Evolutionary conservation across 2,888 invertebrate genomes (phyloP).

Genomic region (Dasysyrphus tricinctus): DNA sequence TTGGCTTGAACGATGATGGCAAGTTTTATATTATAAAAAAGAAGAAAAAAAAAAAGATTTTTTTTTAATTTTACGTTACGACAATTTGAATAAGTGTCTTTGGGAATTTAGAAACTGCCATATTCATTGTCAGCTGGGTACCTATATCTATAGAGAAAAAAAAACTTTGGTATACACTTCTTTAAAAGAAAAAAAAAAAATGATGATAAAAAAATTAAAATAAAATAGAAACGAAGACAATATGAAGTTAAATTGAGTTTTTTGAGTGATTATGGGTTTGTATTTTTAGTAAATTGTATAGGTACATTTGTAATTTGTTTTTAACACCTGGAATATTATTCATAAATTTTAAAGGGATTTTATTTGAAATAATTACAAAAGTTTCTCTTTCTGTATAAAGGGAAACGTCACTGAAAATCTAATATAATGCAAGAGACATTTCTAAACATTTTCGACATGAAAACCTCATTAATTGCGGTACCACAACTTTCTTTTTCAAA

Average conservation of each 20-base stretch:
- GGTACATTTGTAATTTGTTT: neutral
- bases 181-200: neutral
- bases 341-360: neutral
- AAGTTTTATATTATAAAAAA: conserved; percentile 12
- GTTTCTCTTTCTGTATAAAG: neutral
- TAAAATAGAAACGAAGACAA: conserved; percentile 4
- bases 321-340: conserved; percentile 21
- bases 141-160: neutral
- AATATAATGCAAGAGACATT: neutral
- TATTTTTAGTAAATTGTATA: neutral
- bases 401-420: neutral
- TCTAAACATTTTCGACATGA: neutral
- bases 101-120: conserved; percentile 62
- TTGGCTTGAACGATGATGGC: conserved; percentile 41
- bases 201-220: neutral
- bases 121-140: conserved; percentile 55
- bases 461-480: no score
- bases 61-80: conserved; percentile 65
- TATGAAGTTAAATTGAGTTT: conserved; percentile 37
- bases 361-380: neutral
- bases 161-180: conserved; percentile 38
- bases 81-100: conserved; percentile 73
- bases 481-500: no score
- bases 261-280: conserved; percentile 8
- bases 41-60: neutral